Conservation (phyloP, 2,113 vertebrate genomes). For the Cryptotis parvus region DNA sequence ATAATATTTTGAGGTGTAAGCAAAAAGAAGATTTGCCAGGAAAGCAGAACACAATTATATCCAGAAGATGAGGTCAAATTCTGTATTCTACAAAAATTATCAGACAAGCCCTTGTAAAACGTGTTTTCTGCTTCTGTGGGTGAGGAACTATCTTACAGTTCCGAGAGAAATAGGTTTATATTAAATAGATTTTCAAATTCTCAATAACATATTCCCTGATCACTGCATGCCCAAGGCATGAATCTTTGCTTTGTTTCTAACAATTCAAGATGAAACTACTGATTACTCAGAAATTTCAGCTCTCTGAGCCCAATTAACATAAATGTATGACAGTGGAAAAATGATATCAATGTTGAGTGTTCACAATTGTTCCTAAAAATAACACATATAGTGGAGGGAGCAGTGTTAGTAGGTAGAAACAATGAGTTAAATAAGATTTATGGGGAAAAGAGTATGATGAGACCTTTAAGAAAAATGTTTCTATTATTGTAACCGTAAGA, state of each 20-base stretch:
- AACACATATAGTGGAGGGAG: neutral
- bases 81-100: slow-evolving; percentile 43
- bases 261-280: slow-evolving; percentile 38
- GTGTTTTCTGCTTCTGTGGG: slow-evolving; percentile 1
- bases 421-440: slow-evolving; percentile 9
- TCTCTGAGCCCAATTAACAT: slow-evolving; percentile 6
- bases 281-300: slow-evolving; percentile 28
- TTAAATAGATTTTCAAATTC: slow-evolving; percentile 32
- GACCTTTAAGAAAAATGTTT: neutral
- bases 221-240: neutral
- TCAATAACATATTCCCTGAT: slow-evolving; percentile 21
- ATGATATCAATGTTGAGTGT: neutral
- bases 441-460: neutral
- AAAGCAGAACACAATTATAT: slow-evolving; percentile 47
- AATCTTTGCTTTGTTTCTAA: slow-evolving; percentile 41
- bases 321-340: slow-evolving; percentile 40
- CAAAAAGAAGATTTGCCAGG: slow-evolving; percentile 50
- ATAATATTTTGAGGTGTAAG: slow-evolving; percentile 19
- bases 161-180: neutral
- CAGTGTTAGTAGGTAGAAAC: slow-evolving; percentile 8
- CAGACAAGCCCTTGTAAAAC: slow-evolving; percentile 38
- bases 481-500: slow-evolving; percentile 30
- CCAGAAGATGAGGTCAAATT: slow-evolving; percentile 37
- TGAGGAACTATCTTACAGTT: neutral
- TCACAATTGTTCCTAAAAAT: slow-evolving; percentile 2